A percentile compares a stretch with the other conserved stretches of the same genome.
Conservation (phyloP, 2,888 invertebrate genomes). For the Hirtodrosophila duncani region DNA sequence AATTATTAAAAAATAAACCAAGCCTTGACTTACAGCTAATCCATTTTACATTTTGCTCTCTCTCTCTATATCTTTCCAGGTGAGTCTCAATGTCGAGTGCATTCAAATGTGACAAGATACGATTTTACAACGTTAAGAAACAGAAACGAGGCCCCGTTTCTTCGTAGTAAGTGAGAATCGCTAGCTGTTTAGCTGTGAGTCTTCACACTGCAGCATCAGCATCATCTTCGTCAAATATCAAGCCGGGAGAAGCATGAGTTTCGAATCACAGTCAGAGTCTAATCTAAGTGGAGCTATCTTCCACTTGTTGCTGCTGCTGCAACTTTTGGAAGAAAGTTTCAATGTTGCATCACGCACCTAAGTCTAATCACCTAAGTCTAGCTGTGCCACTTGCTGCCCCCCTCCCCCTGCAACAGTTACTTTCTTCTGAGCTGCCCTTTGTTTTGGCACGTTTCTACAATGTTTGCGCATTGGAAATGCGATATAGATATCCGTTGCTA, state of each 20-base stretch:
- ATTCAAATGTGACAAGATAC: slow-evolving; percentile 25
- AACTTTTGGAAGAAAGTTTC: no score
- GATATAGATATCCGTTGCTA: slow-evolving; percentile 31
- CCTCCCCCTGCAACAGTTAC: no score
- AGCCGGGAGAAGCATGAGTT: no score
- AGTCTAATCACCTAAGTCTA: background rate
- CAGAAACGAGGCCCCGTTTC: no score
- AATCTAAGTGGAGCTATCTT: no score
- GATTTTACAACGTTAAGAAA: slow-evolving; percentile 14
- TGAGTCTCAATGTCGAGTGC: slow-evolving; percentile 33
- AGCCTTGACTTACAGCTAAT: slow-evolving; percentile 12
- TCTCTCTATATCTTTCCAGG: slow-evolving; percentile 37
- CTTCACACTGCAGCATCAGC: no score
- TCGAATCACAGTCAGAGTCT: no score
- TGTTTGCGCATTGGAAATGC: slow-evolving; percentile 49
- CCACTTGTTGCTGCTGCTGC: slow-evolving; percentile 40
- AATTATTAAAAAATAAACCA: no score
- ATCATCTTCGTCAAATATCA: no score
- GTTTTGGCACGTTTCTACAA: slow-evolving; percentile 38
- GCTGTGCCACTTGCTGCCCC: background rate
- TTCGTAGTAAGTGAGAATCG: no score
- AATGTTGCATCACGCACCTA: no score
- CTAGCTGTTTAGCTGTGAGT: no score
- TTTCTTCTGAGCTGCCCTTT: slow-evolving; percentile 4
- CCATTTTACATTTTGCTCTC: slow-evolving; percentile 25